Evolutionary conservation across 1,140 invertebrate species (phyloP).

Genomic region (Bombus pyrosoma): DNA sequence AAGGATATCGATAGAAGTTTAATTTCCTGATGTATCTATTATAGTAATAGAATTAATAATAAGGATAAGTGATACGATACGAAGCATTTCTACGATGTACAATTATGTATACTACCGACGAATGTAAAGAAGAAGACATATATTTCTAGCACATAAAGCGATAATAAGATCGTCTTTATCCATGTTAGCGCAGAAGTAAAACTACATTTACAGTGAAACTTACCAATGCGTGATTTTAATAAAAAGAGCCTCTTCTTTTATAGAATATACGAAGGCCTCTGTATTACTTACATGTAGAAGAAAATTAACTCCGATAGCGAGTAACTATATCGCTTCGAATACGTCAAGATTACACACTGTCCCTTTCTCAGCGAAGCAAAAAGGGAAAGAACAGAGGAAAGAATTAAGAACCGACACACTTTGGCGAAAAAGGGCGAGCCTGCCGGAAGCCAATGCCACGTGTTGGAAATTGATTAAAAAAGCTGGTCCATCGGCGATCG

Average conservation of each 20-base stretch:
- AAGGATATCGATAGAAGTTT: not conserved
- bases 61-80: too few relatives aligned
- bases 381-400: not conserved
- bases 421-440: not conserved
- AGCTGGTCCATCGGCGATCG: slow-evolving; percentile 18
- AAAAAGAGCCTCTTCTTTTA: not conserved
- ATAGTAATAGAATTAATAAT: not conserved
- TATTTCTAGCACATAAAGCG: too few relatives aligned
- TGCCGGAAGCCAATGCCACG: not conserved
- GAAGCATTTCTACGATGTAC: not conserved
- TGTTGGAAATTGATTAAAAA: slow-evolving; percentile 40
- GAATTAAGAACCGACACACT: slow-evolving; percentile 8
- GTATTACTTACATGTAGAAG: not conserved
- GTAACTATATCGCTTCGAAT: too few relatives aligned
- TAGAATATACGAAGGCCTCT: not conserved
- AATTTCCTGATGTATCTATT: too few relatives aligned
- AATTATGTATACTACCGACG: too few relatives aligned
- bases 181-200: too few relatives aligned
- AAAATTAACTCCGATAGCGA: not conserved
- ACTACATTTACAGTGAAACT: too few relatives aligned
- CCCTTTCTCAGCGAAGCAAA: too few relatives aligned
- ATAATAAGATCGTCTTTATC: too few relatives aligned
- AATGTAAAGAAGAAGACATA: too few relatives aligned
- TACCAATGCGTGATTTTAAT: too few relatives aligned
- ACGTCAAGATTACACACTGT: not conserved